Conservation (phyloP, 1,140 invertebrate genomes). For the Lepidostoma basale region DNA sequence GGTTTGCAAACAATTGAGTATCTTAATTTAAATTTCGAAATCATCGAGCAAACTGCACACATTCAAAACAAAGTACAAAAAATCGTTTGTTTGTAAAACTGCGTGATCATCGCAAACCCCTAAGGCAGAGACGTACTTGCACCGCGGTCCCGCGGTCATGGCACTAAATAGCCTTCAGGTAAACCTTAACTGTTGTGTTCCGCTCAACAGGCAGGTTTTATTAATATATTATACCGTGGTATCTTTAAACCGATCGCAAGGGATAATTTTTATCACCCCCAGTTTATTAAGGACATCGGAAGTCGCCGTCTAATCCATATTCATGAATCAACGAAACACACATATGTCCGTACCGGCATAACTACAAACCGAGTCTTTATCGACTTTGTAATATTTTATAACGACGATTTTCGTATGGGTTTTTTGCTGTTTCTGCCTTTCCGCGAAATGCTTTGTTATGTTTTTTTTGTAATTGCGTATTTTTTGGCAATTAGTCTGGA, state of each 20-base stretch:
- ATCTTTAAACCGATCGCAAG: conserved; percentile 30
- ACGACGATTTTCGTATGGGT: not conserved
- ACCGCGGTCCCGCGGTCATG: not conserved
- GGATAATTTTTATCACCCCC: conserved; percentile 37
- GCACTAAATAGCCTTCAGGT: conserved; percentile 17
- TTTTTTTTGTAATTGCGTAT: not conserved
- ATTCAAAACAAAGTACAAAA: too few relatives aligned
- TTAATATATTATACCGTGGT: conserved; percentile 26
- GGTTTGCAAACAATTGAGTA: too few relatives aligned
- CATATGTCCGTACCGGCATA: conserved; percentile 34
- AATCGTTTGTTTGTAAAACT: too few relatives aligned
- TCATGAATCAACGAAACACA: conserved; percentile 45
- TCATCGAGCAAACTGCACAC: too few relatives aligned
- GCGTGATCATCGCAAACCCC: too few relatives aligned
- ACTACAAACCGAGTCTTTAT: not conserved
- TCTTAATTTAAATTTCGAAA: too few relatives aligned
- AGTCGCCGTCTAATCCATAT: conserved; percentile 42
- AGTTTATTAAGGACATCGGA: conserved; percentile 23
- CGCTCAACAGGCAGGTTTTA: conserved; percentile 24
- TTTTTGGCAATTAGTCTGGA: not conserved
- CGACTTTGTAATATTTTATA: not conserved
- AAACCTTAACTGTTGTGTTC: conserved; percentile 20
- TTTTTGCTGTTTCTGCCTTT: not conserved
- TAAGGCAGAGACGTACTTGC: too few relatives aligned
- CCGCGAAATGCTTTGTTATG: not conserved